Evolutionary conservation across 1,140 invertebrate species (phyloP).

Genomic region (Rhynchophorus ferrugineus): DNA sequence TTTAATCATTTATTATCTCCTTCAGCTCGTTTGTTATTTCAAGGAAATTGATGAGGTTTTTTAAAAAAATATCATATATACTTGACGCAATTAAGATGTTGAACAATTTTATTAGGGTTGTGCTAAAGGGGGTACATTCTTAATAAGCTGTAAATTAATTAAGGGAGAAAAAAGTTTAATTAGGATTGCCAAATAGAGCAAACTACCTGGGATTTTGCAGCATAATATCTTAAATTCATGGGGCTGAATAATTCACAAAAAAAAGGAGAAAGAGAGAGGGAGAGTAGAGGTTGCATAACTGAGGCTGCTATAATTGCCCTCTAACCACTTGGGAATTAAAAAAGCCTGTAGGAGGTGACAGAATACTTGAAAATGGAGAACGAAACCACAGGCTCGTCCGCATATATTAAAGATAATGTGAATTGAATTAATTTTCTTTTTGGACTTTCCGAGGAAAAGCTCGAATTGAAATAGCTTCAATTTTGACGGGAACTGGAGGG

Average conservation of each 20-base stretch:
- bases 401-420: conserved; percentile 23
- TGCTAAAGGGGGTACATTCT: too few relatives aligned
- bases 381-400: conserved; percentile 14
- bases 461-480: conserved; percentile 18
- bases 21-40: too few relatives aligned
- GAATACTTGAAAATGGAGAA: conserved; percentile 21
- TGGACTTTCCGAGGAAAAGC: conserved; percentile 15
- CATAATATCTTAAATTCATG: conserved; percentile 20
- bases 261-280: too few relatives aligned
- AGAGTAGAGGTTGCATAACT: conserved; percentile 19
- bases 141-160: too few relatives aligned
- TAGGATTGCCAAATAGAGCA: too few relatives aligned
- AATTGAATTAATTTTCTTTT: conserved; percentile 24
- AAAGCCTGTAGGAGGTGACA: conserved; percentile 22
- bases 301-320: conserved; percentile 21
- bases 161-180: too few relatives aligned
- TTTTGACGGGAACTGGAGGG: conserved; percentile 13
- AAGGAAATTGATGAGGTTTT: too few relatives aligned
- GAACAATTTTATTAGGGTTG: too few relatives aligned
- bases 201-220: too few relatives aligned
- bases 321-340: conserved; percentile 19
- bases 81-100: too few relatives aligned
- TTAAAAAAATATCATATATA: too few relatives aligned
- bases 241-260: conserved; percentile 20
- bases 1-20: too few relatives aligned